Evolutionary conservation across 1,140 invertebrate genomes (phyloP).

Genomic region (Hirudo medicinalis): DNA sequence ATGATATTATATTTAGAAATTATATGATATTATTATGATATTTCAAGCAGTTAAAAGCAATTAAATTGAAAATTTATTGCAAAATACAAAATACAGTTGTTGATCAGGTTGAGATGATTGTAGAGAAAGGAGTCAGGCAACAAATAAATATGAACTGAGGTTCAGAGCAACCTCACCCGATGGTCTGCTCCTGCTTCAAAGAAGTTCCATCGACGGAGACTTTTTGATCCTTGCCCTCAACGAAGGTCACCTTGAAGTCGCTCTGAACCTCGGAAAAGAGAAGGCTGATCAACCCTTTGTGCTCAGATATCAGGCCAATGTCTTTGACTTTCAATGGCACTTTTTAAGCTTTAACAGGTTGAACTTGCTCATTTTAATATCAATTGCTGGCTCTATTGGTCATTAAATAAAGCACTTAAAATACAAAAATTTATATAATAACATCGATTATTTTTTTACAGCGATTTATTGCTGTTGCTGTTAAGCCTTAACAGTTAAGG

Average conservation of each 20-base stretch:
- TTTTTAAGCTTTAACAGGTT: constrained; percentile 46
- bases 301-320: constrained; percentile 48
- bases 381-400: constrained; percentile 22
- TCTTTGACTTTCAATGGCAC: constrained; percentile 63
- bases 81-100: background rate
- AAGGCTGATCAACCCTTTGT: constrained; percentile 40
- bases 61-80: too few species aligned
- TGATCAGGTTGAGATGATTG: constrained; percentile 23
- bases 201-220: constrained; percentile 46
- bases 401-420: too few species aligned
- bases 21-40: too few species aligned
- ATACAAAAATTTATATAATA: too few species aligned
- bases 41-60: too few species aligned
- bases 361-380: constrained; percentile 25
- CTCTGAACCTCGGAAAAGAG: constrained; percentile 52
- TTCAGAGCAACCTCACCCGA: constrained; percentile 53
- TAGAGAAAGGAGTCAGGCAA: constrained; percentile 48
- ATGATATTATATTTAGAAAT: constrained; percentile 20
- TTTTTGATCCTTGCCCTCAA: constrained; percentile 52
- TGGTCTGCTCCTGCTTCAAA: constrained; percentile 57
- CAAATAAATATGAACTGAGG: constrained; percentile 57
- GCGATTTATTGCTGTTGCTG: too few species aligned
- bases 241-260: constrained; percentile 50
- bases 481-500: too few species aligned
- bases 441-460: too few species aligned